Conservation (phyloP, 2,113 vertebrate genomes). For the Urocynchramus pylzowi region DNA sequence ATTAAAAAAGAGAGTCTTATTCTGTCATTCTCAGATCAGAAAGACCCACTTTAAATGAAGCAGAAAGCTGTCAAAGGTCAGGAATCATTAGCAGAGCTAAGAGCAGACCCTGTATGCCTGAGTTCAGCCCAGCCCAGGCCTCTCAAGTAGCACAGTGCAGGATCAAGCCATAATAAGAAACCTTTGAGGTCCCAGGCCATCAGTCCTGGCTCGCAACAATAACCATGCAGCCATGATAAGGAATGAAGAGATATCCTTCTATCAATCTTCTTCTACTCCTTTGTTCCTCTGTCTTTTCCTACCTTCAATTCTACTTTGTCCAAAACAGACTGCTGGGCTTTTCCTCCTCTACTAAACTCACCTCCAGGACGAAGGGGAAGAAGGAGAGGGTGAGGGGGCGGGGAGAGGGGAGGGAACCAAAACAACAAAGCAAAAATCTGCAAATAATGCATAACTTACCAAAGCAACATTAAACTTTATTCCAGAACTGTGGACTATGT, state of each 20-base stretch:
- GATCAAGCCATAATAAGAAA: background rate
- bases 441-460: background rate
- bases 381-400: rapidly evolving
- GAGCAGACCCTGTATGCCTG: background rate
- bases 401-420: background rate
- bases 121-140: background rate
- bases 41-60: background rate
- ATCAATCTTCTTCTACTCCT: too few species aligned
- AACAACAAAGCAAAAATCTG: background rate
- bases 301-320: background rate
- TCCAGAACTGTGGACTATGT: background rate
- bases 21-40: background rate
- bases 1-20: background rate
- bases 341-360: background rate
- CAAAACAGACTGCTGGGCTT: background rate
- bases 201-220: background rate
- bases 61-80: background rate
- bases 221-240: background rate
- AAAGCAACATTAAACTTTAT: background rate
- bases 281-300: background rate
- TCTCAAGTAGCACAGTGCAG: background rate
- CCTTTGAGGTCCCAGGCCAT: background rate
- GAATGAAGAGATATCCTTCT: background rate
- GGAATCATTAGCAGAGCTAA: background rate
- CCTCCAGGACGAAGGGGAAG: background rate